Conservation (phyloP, 30 jellyfish, hydroid and myxozoan species). For the Aurelia aurita complex sp. Pacific region DNA sequence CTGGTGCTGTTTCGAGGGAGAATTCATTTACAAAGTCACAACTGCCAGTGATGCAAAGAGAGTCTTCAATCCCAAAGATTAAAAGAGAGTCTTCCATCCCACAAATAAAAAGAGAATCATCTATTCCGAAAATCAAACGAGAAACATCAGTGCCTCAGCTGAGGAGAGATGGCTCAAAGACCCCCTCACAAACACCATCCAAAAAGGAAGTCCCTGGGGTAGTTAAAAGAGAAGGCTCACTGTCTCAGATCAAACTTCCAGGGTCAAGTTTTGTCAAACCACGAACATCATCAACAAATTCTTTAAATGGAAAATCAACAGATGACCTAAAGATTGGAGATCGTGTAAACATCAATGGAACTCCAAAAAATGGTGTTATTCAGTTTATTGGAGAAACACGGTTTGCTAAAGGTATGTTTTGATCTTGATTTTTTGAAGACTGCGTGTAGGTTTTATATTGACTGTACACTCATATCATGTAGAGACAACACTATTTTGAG, state of each 20-base stretch:
- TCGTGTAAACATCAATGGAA: slow-evolving; percentile 77
- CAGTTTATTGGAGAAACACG: slow-evolving; percentile 94
- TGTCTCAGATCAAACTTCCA: slow-evolving; percentile 61
- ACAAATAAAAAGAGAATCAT: slow-evolving; percentile 60
- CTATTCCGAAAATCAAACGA: slow-evolving; percentile 56
- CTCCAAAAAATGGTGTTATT: slow-evolving; percentile 85
- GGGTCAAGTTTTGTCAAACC: slow-evolving; percentile 79
- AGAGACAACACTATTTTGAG: no score
- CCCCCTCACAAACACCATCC: slow-evolving; percentile 47
- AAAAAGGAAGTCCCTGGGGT: slow-evolving; percentile 58
- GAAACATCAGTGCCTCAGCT: slow-evolving; percentile 58
- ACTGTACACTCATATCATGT: no score
- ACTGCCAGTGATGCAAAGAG: slow-evolving; percentile 86
- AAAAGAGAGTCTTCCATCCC: slow-evolving; percentile 79
- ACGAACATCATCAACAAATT: slow-evolving; percentile 54
- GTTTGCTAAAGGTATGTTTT: slow-evolving; percentile 83
- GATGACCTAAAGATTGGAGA: slow-evolving; percentile 76
- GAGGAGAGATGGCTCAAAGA: slow-evolving; percentile 25
- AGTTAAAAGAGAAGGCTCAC: slow-evolving; percentile 71
- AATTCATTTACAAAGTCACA: slow-evolving; percentile 81
- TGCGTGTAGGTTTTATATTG: no score
- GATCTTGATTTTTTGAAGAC: no score
- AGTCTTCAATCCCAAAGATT: slow-evolving; percentile 83
- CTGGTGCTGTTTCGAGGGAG: slow-evolving; percentile 82
- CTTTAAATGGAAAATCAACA: slow-evolving; percentile 2